These are phyloP conservation scores for Balaeniceps rex DNA, from an alignment of 2,113 vertebrate species.

Conservation along the genomic window DNA sequence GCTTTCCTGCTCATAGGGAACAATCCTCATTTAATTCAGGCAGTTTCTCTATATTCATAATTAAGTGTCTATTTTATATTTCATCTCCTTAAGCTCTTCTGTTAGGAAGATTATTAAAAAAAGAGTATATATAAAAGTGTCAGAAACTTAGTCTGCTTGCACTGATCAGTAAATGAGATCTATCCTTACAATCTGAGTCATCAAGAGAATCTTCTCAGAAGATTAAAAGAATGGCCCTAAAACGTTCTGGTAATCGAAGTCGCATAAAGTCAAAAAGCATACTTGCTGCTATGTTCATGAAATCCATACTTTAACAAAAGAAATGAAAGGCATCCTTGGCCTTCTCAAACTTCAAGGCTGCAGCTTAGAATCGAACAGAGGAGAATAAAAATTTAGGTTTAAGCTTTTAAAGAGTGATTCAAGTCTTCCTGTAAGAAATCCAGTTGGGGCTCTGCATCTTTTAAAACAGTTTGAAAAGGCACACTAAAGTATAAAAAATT, in stretches of 20 bases:
- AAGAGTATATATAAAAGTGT: neutral
- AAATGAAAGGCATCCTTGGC: neutral
- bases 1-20: constrained; percentile 16
- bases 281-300: neutral
- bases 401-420: neutral
- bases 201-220: constrained; percentile 29
- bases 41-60: constrained; percentile 21
- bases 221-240: constrained; percentile 31
- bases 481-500: neutral
- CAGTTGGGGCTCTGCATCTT: neutral
- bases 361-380: neutral
- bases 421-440: neutral
- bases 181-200: constrained; percentile 23
- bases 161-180: constrained; percentile 26
- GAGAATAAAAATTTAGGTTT: neutral
- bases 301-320: neutral
- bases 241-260: constrained; percentile 4
- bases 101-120: constrained; percentile 18
- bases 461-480: neutral
- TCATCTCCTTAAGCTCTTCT: constrained; percentile 5
- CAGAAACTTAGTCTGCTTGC: neutral
- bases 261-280: neutral
- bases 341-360: neutral
- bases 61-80: constrained; percentile 48
- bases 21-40: constrained; percentile 35